phyloP scores from a whole-genome alignment of 2,797 vertebrate genomes.

The Thamnophis elegans region DNA sequence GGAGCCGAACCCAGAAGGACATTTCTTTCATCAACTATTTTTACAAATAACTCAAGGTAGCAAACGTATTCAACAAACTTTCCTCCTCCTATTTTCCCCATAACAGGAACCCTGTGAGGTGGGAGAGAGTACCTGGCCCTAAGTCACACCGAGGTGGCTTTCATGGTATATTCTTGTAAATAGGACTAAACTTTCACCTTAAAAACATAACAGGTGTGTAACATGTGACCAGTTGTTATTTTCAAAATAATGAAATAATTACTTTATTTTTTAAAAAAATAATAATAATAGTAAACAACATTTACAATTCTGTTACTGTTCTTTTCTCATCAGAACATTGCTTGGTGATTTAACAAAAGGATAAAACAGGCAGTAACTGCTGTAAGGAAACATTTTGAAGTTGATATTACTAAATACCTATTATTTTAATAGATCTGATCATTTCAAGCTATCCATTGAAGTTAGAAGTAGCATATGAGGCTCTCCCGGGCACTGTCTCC shows the following conservation, averaged over 20 bases:
- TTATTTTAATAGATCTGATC: not conserved
- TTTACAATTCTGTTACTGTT: not conserved
- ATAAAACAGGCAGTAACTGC: not conserved
- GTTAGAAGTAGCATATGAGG: not conserved
- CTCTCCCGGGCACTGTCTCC: not conserved
- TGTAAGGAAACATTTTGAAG: not conserved
- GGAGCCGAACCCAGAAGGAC: too few relatives aligned
- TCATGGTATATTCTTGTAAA: not conserved
- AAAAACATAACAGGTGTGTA: not conserved
- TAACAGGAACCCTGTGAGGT: not conserved
- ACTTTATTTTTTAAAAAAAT: not conserved
- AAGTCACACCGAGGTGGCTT: not conserved
- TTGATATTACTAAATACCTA: not conserved
- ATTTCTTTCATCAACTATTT: too few relatives aligned
- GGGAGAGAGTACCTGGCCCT: not conserved
- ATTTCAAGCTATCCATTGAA: not conserved
- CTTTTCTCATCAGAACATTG: not conserved
- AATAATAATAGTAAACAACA: too few relatives aligned
- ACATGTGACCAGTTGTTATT: not conserved
- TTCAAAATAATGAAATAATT: not conserved
- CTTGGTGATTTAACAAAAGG: not conserved
- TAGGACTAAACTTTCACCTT: not conserved
- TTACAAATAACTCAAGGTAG: not conserved
- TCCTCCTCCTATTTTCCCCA: not conserved
- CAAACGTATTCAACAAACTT: not conserved